These are phyloP conservation scores for Cordilura impudica DNA, from an alignment of 2,888 invertebrate species.

Conservation along the genomic window DNA sequence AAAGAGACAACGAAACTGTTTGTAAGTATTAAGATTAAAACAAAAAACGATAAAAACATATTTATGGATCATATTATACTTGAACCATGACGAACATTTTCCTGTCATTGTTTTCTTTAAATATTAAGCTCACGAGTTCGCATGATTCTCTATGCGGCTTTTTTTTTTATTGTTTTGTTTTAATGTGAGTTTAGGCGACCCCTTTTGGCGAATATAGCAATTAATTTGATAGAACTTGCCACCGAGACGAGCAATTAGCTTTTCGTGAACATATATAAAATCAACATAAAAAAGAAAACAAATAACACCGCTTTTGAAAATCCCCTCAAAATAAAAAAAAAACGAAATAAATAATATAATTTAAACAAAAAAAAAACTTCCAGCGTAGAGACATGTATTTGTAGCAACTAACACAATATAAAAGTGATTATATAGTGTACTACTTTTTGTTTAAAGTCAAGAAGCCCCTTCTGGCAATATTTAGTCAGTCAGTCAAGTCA, in stretches of 20 bases:
- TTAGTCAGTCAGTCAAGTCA: conserved; percentile 41
- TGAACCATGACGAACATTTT: conserved; percentile 49
- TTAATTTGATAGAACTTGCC: conserved; percentile 77
- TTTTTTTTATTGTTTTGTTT: conserved; percentile 42
- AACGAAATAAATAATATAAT: background rate
- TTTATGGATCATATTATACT: conserved; percentile 23
- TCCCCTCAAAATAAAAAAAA: conserved; percentile 19
- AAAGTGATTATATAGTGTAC: conserved; percentile 1
- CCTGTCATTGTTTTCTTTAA: conserved; percentile 16
- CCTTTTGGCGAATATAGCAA: conserved; percentile 65
- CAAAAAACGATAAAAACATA: too few relatives aligned
- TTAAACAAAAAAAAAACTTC: conserved; percentile 14
- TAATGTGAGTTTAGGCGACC: conserved; percentile 43
- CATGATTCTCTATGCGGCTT: conserved; percentile 13
- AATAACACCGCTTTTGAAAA: conserved; percentile 32
- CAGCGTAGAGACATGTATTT: background rate
- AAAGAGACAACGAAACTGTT: too few relatives aligned
- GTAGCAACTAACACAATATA: background rate
- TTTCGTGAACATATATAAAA: conserved; percentile 69
- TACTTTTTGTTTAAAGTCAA: conserved; percentile 44
- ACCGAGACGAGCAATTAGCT: conserved; percentile 71
- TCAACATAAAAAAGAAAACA: conserved; percentile 53
- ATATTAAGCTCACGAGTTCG: conserved; percentile 21
- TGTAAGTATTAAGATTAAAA: too few relatives aligned
- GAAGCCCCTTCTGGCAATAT: conserved; percentile 43